Evolutionary conservation across 2,113 vertebrate genomes (phyloP).

Genomic region (Tinamus guttatus): DNA sequence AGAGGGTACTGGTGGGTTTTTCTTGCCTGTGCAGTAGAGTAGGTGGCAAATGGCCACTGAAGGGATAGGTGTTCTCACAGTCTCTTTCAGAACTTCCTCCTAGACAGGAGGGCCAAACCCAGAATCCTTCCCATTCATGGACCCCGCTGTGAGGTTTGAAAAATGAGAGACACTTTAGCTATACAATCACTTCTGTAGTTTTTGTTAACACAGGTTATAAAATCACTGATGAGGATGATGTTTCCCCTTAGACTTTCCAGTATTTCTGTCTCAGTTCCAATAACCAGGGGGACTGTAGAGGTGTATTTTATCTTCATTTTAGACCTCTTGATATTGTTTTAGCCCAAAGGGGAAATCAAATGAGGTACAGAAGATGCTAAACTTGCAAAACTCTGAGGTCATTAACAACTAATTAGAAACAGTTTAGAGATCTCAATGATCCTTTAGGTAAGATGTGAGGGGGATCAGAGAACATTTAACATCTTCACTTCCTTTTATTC

Average conservation of each 20-base stretch:
- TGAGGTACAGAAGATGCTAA: constrained; percentile 73
- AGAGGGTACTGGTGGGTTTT: background rate
- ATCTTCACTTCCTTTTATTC: constrained; percentile 10
- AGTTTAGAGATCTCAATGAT: constrained; percentile 69
- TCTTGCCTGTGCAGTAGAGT: background rate
- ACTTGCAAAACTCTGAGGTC: constrained; percentile 72
- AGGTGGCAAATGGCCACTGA: background rate
- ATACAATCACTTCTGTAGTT: constrained; percentile 21
- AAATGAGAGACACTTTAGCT: background rate
- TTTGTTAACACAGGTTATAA: constrained; percentile 53
- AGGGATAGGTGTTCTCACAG: background rate
- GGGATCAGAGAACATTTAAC: constrained; percentile 51
- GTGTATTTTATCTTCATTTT: constrained; percentile 76
- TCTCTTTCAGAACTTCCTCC: constrained; percentile 6
- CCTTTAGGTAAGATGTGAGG: constrained; percentile 60
- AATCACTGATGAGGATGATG: constrained; percentile 61
- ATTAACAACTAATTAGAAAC: constrained; percentile 81
- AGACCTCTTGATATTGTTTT: constrained; percentile 63
- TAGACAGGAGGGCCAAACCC: background rate
- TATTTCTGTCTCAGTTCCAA: constrained; percentile 72
- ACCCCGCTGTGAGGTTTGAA: background rate
- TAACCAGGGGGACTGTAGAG: constrained; percentile 53
- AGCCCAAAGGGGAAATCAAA: constrained; percentile 77
- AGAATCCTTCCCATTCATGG: background rate
- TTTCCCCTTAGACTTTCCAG: constrained; percentile 70